Conservation (phyloP, 2,113 vertebrate species). For the Melanocharis versteri region DNA sequence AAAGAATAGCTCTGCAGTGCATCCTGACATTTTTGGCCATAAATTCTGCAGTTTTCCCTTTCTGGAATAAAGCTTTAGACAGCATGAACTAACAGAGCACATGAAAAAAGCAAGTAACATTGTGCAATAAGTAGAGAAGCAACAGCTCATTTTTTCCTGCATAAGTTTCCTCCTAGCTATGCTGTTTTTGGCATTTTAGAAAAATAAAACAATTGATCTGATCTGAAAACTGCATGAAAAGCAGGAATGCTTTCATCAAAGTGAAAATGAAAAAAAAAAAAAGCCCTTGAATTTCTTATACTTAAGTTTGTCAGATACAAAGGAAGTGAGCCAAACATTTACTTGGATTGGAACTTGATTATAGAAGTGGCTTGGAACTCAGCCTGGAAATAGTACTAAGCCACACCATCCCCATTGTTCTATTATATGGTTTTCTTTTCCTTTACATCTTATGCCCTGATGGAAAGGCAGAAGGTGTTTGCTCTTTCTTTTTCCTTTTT, state of each 20-base stretch:
- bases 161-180: constrained; percentile 38
- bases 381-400: neutral
- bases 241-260: constrained; percentile 57
- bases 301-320: constrained; percentile 60
- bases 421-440: neutral
- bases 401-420: neutral
- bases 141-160: neutral
- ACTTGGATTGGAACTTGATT: constrained; percentile 52
- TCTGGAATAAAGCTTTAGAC: constrained; percentile 13
- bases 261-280: constrained; percentile 58
- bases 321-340: constrained; percentile 49
- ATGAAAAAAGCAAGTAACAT: neutral
- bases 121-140: neutral
- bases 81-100: neutral
- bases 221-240: constrained; percentile 65
- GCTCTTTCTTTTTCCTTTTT: neutral
- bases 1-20: neutral
- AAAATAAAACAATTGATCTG: constrained; percentile 65
- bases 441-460: neutral
- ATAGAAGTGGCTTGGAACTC: constrained; percentile 60
- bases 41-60: neutral
- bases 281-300: constrained; percentile 51
- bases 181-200: constrained; percentile 48
- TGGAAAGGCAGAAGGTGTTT: constrained; percentile 4
- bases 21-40: neutral